Evolutionary conservation across 2,797 vertebrate species (phyloP), one percentile per base, ranked within the genome.

Genomic region (Phylloscopus collybita): DNA sequence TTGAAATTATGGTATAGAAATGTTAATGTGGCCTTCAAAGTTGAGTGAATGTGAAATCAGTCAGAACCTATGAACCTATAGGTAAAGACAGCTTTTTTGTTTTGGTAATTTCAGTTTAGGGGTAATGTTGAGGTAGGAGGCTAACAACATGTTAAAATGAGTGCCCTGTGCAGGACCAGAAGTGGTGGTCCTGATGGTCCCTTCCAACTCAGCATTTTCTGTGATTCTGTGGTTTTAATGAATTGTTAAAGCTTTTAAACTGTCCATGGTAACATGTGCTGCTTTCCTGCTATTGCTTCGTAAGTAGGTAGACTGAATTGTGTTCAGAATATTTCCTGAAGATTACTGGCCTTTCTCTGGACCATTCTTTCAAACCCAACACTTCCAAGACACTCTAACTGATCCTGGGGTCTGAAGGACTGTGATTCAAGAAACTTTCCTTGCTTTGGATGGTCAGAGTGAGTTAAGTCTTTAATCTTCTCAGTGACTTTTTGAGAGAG

Each of bases 261-360:
- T 75, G 27, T 19, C 3, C 6, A 56, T 2, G 1, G 4, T 71
- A 56, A 13, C 3, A 18, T 4, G 3, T 59, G 3, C 12, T 47
- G 4, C 32, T 66, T 76, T 38, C 29, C n/a, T 59, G 20, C 42
- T 75, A 4, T 29, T 76, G 27, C 15, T 86, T 88, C 5, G 4
- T 8, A 36, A 50, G 11, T 50, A 50, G 12, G 20, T 7, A 26
- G 29, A 32, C 29, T 42, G 15, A 26, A 17, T 44, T 65, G 5
- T 14, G 23, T 23, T 91, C 23, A 38, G 23, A 30, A 3, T 53
- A 26, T 36, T 74, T 85, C 16, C 7, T 45, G n/a, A 34, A 54
- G 8, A 15, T 45, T n/a, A 6, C 16, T 79, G 22, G 22, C 6
- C 6, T 75, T 87, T 34, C 4, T 64, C 20, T 75, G 45, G 19